Percentiles rank a stretch among this genome's conserved stretches.
Conservation (phyloP, 2,797 vertebrate genomes). For the Gila robusta region DNA sequence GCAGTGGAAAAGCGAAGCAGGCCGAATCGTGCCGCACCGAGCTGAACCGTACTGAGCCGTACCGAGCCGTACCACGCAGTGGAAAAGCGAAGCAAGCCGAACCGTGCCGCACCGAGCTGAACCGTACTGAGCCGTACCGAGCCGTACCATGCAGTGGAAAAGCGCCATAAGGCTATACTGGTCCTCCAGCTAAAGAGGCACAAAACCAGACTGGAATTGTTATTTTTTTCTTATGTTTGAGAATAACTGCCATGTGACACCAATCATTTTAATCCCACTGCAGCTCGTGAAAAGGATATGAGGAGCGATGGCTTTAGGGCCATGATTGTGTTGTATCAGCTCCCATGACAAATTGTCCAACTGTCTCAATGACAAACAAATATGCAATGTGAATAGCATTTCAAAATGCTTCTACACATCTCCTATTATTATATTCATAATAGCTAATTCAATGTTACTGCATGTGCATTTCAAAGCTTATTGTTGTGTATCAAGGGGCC, state of each 20-base stretch:
- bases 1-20: no score
- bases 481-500: slow-evolving; percentile 10
- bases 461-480: slow-evolving; percentile 36
- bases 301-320: background rate
- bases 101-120: no score
- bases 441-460: slow-evolving; percentile 5
- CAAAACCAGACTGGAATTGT: background rate
- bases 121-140: no score
- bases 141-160: no score
- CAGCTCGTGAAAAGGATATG: background rate
- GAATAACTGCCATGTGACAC: background rate
- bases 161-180: background rate
- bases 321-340: background rate
- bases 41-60: no score
- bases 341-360: slow-evolving; percentile 12
- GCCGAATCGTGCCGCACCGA: no score
- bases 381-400: slow-evolving; percentile 17
- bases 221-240: background rate
- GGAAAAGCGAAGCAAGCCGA: no score
- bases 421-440: slow-evolving; percentile 16
- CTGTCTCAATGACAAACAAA: slow-evolving; percentile 39
- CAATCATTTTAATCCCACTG: background rate
- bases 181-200: no score
- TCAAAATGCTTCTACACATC: slow-evolving; percentile 1
- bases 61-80: no score